Percentiles rank a stretch among this genome's conserved stretches.
Conservation (phyloP, 2,113 vertebrate genomes). For the Cyanoderma ruficeps region DNA sequence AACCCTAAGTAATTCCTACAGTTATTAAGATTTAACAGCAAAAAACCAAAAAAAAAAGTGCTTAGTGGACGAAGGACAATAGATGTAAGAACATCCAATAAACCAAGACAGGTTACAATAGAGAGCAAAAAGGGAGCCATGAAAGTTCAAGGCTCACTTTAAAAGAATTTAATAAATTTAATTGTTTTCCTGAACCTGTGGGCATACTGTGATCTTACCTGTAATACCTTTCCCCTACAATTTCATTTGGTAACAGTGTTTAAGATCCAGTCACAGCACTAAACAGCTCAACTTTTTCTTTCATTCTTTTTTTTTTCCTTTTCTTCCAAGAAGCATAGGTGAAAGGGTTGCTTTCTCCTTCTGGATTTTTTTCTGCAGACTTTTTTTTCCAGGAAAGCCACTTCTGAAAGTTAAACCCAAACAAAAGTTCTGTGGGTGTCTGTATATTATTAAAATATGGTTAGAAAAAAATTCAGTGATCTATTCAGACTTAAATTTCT, state of each 20-base stretch:
- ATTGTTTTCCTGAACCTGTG: neutral
- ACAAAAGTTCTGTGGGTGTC: fast-evolving
- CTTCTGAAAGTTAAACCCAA: neutral
- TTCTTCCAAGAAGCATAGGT: neutral
- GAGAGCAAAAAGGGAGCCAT: neutral
- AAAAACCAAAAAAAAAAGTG: neutral
- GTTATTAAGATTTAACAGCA: neutral
- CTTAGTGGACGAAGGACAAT: neutral
- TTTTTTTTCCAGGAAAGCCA: neutral
- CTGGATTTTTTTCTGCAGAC: neutral
- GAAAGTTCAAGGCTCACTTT: neutral
- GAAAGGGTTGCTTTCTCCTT: neutral
- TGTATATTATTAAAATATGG: neutral
- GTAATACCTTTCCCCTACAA: neutral
- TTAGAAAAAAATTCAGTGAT: neutral
- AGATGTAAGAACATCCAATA: neutral
- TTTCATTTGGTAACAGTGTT: neutral
- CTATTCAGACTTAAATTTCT: neutral
- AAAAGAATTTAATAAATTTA: neutral
- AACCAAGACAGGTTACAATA: neutral
- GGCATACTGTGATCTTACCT: neutral
- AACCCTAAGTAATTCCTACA: neutral
- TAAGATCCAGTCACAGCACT: neutral
- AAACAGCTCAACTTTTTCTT: neutral
- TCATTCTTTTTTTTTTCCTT: neutral